Percentiles rank a stretch among this genome's conserved stretches.
phyloP scores from a whole-genome alignment of 2,113 vertebrate species.

The Gymnocephalus cernua region DNA sequence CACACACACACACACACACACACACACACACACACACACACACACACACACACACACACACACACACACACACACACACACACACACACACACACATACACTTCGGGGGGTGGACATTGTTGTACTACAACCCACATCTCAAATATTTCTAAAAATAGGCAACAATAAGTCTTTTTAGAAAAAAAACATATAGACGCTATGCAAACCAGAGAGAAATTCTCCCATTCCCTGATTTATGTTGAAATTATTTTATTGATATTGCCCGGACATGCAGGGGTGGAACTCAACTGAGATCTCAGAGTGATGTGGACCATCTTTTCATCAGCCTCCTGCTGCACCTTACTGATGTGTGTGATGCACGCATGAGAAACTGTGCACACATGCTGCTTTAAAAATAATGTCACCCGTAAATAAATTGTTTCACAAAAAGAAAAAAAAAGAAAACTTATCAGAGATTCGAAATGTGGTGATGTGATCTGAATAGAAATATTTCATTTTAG shows the following conservation, averaged over 20 bases:
- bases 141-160: background rate
- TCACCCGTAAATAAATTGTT: background rate
- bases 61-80: background rate
- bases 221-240: background rate
- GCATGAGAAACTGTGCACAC: background rate
- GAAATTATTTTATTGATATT: background rate
- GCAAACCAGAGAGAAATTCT: background rate
- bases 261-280: background rate
- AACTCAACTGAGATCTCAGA: background rate
- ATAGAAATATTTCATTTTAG: background rate
- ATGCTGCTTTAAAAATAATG: constrained; percentile 6
- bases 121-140: background rate
- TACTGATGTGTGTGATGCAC: background rate
- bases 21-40: background rate
- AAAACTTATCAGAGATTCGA: background rate
- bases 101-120: background rate
- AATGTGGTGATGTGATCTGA: background rate
- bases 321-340: background rate
- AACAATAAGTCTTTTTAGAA: background rate
- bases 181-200: background rate
- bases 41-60: constrained; percentile 1
- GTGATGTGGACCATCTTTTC: background rate
- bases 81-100: background rate
- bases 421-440: background rate
- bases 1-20: background rate